Evolutionary conservation across 2,888 invertebrate species (phyloP).

Genomic region (Adelognathus sp.): DNA sequence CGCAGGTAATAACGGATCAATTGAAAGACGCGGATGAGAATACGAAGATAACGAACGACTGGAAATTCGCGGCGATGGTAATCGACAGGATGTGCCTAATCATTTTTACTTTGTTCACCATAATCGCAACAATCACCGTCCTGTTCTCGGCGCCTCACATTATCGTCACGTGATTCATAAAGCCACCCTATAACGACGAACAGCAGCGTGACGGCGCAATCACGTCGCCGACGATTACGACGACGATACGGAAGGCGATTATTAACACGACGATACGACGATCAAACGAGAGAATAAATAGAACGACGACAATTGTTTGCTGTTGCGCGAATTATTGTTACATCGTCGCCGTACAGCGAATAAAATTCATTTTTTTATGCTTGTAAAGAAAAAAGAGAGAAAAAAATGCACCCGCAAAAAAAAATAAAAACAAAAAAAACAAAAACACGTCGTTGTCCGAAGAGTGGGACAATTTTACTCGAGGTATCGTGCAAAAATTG

Average conservation of each 20-base stretch:
- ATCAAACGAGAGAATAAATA: constrained; percentile 32
- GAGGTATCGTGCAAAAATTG: background rate
- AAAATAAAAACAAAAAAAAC: background rate
- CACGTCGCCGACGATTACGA: constrained; percentile 57
- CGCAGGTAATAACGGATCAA: constrained; percentile 87
- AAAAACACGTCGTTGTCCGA: constrained; percentile 10
- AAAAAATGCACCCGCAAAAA: background rate
- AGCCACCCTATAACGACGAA: constrained; percentile 64
- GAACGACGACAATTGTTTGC: constrained; percentile 55
- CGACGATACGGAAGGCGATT: constrained; percentile 25
- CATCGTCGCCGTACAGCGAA: constrained; percentile 59
- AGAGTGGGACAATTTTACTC: background rate
- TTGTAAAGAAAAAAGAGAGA: constrained; percentile 27
- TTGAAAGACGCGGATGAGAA: constrained; percentile 97
- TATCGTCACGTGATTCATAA: constrained; percentile 89
- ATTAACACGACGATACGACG: constrained; percentile 37
- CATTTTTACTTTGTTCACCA: constrained; percentile 99
- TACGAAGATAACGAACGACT: constrained; percentile 97
- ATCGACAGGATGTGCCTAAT: constrained; percentile 99
- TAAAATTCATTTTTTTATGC: constrained; percentile 64
- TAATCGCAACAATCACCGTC: constrained; percentile 98
- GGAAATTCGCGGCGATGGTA: constrained; percentile 99
- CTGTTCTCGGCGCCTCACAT: constrained; percentile 98
- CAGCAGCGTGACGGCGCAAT: constrained; percentile 45
- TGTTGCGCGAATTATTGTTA: constrained; percentile 66